Evolutionary conservation across 1,140 invertebrate genomes (phyloP), one percentile per base, ranked within the genome.

Genomic region (Caenorhabditis briggsae): DNA sequence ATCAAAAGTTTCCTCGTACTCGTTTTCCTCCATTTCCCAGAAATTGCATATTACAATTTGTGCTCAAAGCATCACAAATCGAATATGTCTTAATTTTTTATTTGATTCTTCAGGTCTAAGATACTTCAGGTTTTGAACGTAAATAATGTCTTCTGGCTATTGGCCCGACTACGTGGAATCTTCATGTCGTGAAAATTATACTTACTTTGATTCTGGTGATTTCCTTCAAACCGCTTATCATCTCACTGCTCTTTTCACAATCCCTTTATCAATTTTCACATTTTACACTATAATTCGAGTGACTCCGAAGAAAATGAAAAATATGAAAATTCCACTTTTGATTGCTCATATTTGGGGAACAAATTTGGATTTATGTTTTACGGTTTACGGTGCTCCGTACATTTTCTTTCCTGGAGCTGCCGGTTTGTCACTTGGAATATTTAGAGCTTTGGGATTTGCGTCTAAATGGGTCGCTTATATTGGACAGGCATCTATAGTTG

Each of bases 221-320:
- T 70, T 43, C 41, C 20, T 70, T 5, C 2, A 5, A 18, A 18
- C 33, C 43, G 16, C 41, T 7, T 70, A 70, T 46, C 64, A 70
- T 16, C 16, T 70, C 14, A 70, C 20, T 11, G 64, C 64, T 18
- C 33, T 70, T 43, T 70, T 70, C 64, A 70, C 64, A 14, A 46
- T 70, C 12, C 64, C 64, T 70, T n/a, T 70, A 70, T 70, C 64
- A 7, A 70, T 70, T 43, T 46, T 70, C 14, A 70, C 64, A 46
- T 70, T 70, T 11, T 70, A 70, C 23, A 23, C 23, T 7, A 70
- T 70, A 7, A 18, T 70, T 43, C 33, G 41, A 43, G 41, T 43
- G 64, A 70, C 64, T 18, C 64, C 64, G n/a, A 70, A 46, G 12
- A 70, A 46, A 70, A 70, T 70, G 64, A n/a, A 70, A 70, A 43